These are phyloP conservation scores for Sebastes alutus DNA, from an alignment of 2,797 vertebrate species.

Conservation along the genomic window DNA sequence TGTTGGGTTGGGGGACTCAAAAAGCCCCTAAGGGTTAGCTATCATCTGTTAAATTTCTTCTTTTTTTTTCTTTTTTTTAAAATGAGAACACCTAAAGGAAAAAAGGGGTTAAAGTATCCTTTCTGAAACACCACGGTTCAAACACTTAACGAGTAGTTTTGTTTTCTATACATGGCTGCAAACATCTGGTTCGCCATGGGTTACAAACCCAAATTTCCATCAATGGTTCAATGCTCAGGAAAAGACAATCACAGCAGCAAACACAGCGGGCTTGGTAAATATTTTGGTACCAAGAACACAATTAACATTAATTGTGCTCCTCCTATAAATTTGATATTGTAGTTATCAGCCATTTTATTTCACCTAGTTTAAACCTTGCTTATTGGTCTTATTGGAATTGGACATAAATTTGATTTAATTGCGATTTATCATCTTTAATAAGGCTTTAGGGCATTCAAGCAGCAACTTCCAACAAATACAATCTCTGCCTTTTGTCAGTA, in stretches of 20 bases:
- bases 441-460: slow-evolving; percentile 87
- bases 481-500: slow-evolving; percentile 79
- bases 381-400: slow-evolving; percentile 53
- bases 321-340: slow-evolving; percentile 32
- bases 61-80: slow-evolving; percentile 50
- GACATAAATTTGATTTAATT: slow-evolving; percentile 65
- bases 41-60: slow-evolving; percentile 61
- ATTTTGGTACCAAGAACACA: slow-evolving; percentile 74
- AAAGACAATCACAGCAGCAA: slow-evolving; percentile 77
- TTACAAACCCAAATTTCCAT: slow-evolving; percentile 54
- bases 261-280: slow-evolving; percentile 68
- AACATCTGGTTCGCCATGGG: slow-evolving; percentile 69
- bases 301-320: slow-evolving; percentile 31
- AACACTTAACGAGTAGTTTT: slow-evolving; percentile 82
- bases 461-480: slow-evolving; percentile 86
- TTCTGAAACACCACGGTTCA: slow-evolving; percentile 84
- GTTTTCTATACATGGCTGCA: slow-evolving; percentile 83
- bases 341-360: slow-evolving; percentile 30
- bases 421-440: slow-evolving; percentile 74
- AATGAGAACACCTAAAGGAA: slow-evolving; percentile 78
- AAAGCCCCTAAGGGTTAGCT: slow-evolving; percentile 61
- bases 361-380: slow-evolving; percentile 47
- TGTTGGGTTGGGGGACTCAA: slow-evolving; percentile 65
- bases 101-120: slow-evolving; percentile 71
- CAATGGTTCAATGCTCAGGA: slow-evolving; percentile 65